Base-by-base conservation (phyloP, 2,797 vertebrate genomes). In the Ctenopoma multispine region DNA sequence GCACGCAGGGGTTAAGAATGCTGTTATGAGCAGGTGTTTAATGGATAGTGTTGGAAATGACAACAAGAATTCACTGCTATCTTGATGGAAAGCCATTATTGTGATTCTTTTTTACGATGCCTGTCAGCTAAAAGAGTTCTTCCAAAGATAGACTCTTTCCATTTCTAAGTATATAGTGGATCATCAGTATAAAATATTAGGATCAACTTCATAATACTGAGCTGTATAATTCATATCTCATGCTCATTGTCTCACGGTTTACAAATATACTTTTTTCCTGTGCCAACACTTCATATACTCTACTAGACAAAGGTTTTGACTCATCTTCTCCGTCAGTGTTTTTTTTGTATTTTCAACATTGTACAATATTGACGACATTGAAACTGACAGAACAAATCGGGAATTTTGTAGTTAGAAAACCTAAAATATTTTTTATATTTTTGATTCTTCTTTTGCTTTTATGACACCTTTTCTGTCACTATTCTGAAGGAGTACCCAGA, bases 41-140 rank as follows among this genome's bases (percentile, higher is more conserved):
- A 87, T 89, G 74, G 81, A 79, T 64, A 80, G 66, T 75, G 83
- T 80, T 69, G 77, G 76, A 66, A 67, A 77, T 79, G 84, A 87
- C 82, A 74, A 81, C 72, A 64, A 61, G 62, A 82, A 88, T 84
- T 90, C 78, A 86, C 75, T 58, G 84, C 81, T 43, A 47, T 83
- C 71, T 80, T 84, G 81, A 88, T 86, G 81, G 72, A 78, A 71
- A 60, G 79, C 87, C 79, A 85, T 90, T 86, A 90, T 77, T 85
- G 79, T 86, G 85, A 91, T 87, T 90, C 88, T 87, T 75, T 70
- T 91, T 91, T 88, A 92, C 41, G 76, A 87, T 27, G 78, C 67
- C 78, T 87, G 85, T 82, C 63, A 36, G 84, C 77, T 49, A 48
- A 71, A 74, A 69, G 73, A 77, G 75, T 72, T 70, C 68, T 60